These are phyloP conservation scores for Porites divaricata DNA, from an alignment of 92 coral and sea anemone species.

Conservation along the genomic window DNA sequence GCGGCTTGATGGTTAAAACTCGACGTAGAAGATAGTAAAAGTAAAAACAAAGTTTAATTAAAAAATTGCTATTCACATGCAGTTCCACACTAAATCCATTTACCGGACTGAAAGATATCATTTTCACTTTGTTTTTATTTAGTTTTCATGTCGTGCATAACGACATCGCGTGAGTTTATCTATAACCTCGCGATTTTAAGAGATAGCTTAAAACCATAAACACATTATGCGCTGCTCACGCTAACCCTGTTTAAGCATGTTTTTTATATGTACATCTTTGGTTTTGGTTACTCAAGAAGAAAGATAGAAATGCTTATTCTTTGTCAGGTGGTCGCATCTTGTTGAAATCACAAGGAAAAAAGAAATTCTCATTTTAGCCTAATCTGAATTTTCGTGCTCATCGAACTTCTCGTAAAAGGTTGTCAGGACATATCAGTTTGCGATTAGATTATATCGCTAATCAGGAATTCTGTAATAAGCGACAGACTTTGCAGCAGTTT, in stretches of 20 bases:
- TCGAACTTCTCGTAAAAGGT: not conserved
- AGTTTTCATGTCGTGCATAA: not conserved
- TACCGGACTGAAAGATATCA: too few relatives aligned
- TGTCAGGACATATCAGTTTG: not conserved
- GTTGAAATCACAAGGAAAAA: not conserved
- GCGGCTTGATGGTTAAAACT: too few relatives aligned
- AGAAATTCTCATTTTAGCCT: not conserved
- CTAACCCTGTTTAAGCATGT: not conserved
- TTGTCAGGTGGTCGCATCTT: not conserved
- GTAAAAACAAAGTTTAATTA: too few relatives aligned
- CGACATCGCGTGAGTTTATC: conserved; percentile 18
- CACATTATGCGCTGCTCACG: conserved; percentile 10
- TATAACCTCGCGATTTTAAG: not conserved
- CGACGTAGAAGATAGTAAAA: too few relatives aligned
- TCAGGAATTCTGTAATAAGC: conserved; percentile 4
- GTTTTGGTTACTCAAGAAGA: not conserved
- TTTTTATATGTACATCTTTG: not conserved
- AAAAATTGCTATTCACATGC: too few relatives aligned
- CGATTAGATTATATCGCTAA: conserved; percentile 14
- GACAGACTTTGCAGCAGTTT: not conserved
- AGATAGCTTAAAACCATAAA: not conserved
- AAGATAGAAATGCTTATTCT: not conserved
- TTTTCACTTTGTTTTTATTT: too few relatives aligned
- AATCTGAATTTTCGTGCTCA: conserved; percentile 11
- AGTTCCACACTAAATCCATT: too few relatives aligned